A percentile compares a stretch with the other conserved stretches of the same genome.
These are phyloP conservation scores for Recurvirostra avosetta DNA, from an alignment of 2,113 vertebrate species.

Conservation along the genomic window DNA sequence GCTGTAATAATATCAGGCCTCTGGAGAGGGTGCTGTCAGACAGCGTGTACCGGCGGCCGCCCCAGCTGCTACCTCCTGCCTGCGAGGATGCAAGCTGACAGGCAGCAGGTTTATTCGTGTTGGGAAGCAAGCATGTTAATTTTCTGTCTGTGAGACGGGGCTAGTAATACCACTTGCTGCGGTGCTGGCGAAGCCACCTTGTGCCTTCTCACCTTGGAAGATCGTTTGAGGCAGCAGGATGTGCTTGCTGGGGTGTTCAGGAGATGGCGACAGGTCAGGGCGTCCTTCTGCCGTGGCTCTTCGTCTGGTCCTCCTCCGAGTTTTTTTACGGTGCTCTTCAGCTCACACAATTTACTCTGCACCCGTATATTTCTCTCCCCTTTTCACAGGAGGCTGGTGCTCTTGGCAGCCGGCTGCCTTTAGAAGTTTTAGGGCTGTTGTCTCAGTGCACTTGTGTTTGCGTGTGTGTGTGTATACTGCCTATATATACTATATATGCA, in stretches of 20 bases:
- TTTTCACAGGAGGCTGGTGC: neutral
- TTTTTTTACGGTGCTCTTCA: neutral
- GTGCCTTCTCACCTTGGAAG: neutral
- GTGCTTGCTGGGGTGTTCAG: neutral
- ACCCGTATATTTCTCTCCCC: neutral
- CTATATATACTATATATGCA: too few species aligned
- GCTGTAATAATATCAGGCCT: conserved; percentile 71
- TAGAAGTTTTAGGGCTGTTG: neutral
- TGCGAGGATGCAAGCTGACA: conserved; percentile 49
- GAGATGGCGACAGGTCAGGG: fast-evolving
- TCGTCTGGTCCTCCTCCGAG: neutral
- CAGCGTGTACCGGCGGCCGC: neutral
- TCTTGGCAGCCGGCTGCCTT: neutral
- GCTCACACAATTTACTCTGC: neutral
- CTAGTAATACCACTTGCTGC: neutral
- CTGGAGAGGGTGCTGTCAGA: conserved; percentile 77
- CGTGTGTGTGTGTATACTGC: too few species aligned
- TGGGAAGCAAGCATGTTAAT: conserved; percentile 1
- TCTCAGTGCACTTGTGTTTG: neutral
- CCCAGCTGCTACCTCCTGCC: conserved; percentile 19
- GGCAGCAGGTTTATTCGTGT: conserved; percentile 25
- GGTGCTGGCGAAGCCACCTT: neutral
- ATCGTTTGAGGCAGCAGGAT: neutral
- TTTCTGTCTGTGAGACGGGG: neutral
- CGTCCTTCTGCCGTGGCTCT: neutral